Conservation (phyloP, 2,888 invertebrate genomes). For the Stenoptilia bipunctidactyla region DNA sequence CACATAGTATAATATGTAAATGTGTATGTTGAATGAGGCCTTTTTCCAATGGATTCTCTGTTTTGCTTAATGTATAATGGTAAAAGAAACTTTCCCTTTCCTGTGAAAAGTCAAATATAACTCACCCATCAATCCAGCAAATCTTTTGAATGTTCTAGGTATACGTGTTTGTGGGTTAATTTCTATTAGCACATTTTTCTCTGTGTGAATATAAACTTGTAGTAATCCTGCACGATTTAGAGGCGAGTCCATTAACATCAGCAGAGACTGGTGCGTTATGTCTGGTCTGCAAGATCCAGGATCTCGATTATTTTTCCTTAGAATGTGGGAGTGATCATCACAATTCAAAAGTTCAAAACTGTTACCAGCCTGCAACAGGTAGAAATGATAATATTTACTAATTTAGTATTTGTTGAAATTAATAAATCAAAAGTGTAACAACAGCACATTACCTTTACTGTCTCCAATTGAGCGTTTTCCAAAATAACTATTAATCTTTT, state of each 20-base stretch:
- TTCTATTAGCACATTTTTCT: constrained; percentile 93
- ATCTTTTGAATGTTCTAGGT: constrained; percentile 96
- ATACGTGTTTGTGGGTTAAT: constrained; percentile 97
- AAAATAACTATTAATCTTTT: constrained; percentile 93
- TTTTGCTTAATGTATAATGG: too few species aligned
- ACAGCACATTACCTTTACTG: constrained; percentile 91
- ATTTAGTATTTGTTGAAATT: too few species aligned
- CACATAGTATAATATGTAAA: too few species aligned
- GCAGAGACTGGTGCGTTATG: constrained; percentile 95
- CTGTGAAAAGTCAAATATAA: too few species aligned
- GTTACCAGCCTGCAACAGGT: constrained; percentile 89
- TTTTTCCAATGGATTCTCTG: too few species aligned
- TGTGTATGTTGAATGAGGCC: too few species aligned
- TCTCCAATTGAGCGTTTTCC: constrained; percentile 95
- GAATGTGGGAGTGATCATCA: constrained; percentile 89
- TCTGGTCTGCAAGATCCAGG: constrained; percentile 94
- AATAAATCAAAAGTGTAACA: constrained; percentile 90
- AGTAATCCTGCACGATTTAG: constrained; percentile 94
- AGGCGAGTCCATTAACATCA: constrained; percentile 98
- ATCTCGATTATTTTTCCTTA: constrained; percentile 89
- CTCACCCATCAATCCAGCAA: constrained; percentile 95
- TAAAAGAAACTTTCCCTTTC: too few species aligned
- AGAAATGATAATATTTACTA: too few species aligned
- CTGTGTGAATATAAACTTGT: constrained; percentile 95
- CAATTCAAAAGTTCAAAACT: constrained; percentile 93